Evolutionary conservation across 2,797 vertebrate genomes (phyloP).

Genomic region (Mus minutoides): DNA sequence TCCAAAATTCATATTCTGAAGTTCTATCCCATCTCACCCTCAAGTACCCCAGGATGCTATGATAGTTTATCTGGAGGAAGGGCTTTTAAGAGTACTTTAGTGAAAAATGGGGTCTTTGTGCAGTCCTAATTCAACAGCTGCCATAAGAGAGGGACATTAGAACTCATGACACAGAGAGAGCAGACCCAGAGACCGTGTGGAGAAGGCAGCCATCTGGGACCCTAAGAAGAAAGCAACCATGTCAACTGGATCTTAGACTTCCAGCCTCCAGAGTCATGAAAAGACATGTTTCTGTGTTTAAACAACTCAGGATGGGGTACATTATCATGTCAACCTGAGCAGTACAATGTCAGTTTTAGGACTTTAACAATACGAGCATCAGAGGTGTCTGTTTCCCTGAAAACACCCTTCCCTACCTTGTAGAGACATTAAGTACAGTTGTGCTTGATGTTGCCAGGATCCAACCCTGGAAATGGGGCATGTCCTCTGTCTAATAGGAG

Average conservation of each 20-base stretch:
- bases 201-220: neutral
- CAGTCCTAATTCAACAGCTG: neutral
- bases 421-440: constrained; percentile 17
- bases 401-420: neutral
- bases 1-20: constrained; percentile 16
- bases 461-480: constrained; percentile 7
- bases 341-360: constrained; percentile 12
- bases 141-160: neutral
- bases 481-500: constrained; percentile 53
- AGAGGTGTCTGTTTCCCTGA: neutral
- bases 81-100: neutral
- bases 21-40: neutral
- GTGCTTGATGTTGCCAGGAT: constrained; percentile 20
- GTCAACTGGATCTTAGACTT: constrained; percentile 9
- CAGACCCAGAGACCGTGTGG: neutral
- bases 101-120: constrained; percentile 34
- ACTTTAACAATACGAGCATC: neutral
- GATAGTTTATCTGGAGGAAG: neutral
- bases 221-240: constrained; percentile 23
- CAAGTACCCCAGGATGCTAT: neutral
- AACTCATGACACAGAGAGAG: neutral
- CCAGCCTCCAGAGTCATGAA: neutral
- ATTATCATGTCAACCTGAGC: neutral
- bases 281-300: constrained; percentile 33
- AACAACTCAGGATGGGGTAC: neutral